Evolutionary conservation across 2,888 invertebrate genomes (phyloP).

Genomic region (Pterostichus madidus): DNA sequence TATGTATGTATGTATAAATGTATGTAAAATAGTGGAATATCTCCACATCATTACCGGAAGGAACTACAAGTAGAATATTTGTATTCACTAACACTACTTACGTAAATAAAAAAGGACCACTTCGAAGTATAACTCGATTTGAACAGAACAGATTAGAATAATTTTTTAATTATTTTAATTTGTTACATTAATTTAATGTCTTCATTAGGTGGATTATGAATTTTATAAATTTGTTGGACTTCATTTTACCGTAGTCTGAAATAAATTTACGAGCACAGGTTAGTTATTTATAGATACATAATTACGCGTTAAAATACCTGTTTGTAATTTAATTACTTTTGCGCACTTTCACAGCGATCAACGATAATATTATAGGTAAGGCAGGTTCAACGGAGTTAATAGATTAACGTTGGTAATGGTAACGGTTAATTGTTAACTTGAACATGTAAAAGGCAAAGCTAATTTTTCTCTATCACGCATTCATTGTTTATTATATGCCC

Average conservation of each 20-base stretch:
- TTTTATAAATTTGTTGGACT: background rate
- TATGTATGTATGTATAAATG: too few species aligned
- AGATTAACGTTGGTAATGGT: background rate
- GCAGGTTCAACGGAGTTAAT: background rate
- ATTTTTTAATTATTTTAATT: too few species aligned
- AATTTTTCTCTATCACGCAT: slow-evolving; percentile 33
- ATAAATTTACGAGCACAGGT: background rate
- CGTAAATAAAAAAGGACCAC: too few species aligned
- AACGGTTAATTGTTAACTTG: slow-evolving; percentile 35
- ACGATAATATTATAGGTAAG: slow-evolving; percentile 9
- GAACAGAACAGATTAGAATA: too few species aligned
- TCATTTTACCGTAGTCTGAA: too few species aligned
- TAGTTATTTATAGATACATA: background rate
- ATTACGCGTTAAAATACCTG: slow-evolving; percentile 2
- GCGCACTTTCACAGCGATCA: slow-evolving; percentile 16
- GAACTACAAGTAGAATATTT: too few species aligned
- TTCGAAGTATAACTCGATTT: too few species aligned
- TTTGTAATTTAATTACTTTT: slow-evolving; percentile 36
- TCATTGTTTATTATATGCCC: slow-evolving; percentile 25
- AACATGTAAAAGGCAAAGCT: slow-evolving; percentile 21
- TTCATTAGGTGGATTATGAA: background rate
- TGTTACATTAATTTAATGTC: too few species aligned
- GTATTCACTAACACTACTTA: too few species aligned
- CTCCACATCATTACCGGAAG: too few species aligned
- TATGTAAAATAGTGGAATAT: too few species aligned